Base-by-base conservation (phyloP, 2,888 invertebrate genomes). In the Caenorhabditis sp. region DNA sequence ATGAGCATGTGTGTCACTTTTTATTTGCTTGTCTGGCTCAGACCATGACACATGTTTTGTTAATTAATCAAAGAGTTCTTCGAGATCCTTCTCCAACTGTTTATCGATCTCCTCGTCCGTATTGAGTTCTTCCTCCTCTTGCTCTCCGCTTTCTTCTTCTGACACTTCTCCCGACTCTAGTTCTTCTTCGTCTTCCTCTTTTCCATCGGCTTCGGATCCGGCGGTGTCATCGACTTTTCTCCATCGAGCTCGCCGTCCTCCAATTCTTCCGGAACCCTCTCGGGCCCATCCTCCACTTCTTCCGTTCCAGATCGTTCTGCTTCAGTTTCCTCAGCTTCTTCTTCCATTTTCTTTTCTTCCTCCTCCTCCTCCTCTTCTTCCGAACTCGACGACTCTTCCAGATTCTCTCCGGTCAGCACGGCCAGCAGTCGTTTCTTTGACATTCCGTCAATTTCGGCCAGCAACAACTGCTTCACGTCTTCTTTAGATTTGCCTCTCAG, bases 371-470 rank as follows among this genome's bases (percentile, higher is more conserved):
- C 63, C 13, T 50, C 56, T 8, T 63, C 63, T 30, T 68, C 68
- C n/a, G 68, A 70, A 52, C 70, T 70, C 43, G 75, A 75, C 22
- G 68, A 68, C 37, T 70, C 75, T 22, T 70, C 75, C 13, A 70
- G 35, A 17, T 30, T 43, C 9, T 63, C 46, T 39, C 75, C 75
- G 22, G 53, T 45, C n/a, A 75, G 37, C 37, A 75, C 75, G 9
- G 68, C 75, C 17, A 63, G 30, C 7, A 75, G 30, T 15, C 75
- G 27, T 24, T 75, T 75, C 24, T 62, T 63, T 22, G 75, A 75
- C 75, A 75, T 75, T 46, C 62, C 70, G 43, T 75, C 75, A 5
- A 75, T 46, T 37, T 75, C 75, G 3, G 68, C 75, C 2, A 75
- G 37, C n/a, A 75, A 22, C 24, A 75, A 22, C 26, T 75, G 68